Evolutionary conservation across 2,888 invertebrate genomes (phyloP), one percentile per base, ranked within the genome.

Genomic region (Eudemis profundana): DNA sequence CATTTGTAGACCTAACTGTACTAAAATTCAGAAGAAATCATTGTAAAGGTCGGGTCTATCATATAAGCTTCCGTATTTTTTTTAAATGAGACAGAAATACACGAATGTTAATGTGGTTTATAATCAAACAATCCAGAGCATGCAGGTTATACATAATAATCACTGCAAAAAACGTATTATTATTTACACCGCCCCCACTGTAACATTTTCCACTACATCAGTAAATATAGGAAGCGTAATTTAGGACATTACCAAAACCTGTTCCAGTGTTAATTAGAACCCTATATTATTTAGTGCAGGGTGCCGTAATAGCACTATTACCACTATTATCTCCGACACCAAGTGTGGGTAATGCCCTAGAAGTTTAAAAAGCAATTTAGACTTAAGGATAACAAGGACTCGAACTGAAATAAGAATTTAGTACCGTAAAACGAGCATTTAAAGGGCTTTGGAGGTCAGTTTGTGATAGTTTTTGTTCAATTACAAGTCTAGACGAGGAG

Each of bases 301-400:
- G 69, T 44, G 67, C 57, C 66, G 64, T 74, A 70, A 76, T 72
- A 67, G 74, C 70, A 66, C 72, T 73, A 74, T 75, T 74, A 75
- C 69, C 70, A 73, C 72, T 72, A 72, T 71, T 70, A 73, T 69
- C 61, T 68, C 59, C 33, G 62, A 66, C 69, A 66, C 69, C 68
- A 57, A 63, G 71, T 71, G 70, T 66, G 64, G 74, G 68, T 71
- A 70, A 72, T 70, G 70, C 56, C 33, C 40, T 38, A 62, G 64
- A 59, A 69, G 62, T 68, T 69, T 66, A 62, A 69, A 66, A 69
- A 46, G 59, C 54, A 65, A 71, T 70, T 69, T 68, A 61, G 54
- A 61, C 65, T 53, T 38, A 59, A 59, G 59, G 36, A 38, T 60
- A 46, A 29, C 65, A 53, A 40, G 50, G 38, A 21, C 51, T 53